A percentile compares a stretch with the other conserved stretches of the same genome.
phyloP scores from a whole-genome alignment of 2,113 vertebrate species.

The Tupaia tana region DNA sequence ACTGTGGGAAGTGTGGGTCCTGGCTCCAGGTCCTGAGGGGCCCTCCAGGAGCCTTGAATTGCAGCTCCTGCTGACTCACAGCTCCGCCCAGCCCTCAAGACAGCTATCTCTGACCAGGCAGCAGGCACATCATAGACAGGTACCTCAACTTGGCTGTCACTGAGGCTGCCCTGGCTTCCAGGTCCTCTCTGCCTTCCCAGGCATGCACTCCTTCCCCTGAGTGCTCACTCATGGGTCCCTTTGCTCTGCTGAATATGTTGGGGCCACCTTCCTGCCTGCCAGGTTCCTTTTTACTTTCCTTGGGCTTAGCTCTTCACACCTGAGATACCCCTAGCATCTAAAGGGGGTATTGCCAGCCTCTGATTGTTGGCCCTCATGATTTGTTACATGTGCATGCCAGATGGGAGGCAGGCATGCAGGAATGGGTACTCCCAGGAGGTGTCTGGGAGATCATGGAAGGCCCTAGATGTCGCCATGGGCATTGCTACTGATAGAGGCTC shows the following conservation, averaged over 20 bases:
- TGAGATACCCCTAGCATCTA: fast-evolving
- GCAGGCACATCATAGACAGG: background rate
- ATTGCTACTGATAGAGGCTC: background rate
- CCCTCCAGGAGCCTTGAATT: no score
- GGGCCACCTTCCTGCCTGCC: no score
- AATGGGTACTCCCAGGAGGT: no score
- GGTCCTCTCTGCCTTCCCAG: background rate
- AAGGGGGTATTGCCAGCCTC: fast-evolving
- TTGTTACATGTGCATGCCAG: fast-evolving
- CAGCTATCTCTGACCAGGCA: background rate
- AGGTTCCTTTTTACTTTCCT: fast-evolving
- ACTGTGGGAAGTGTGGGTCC: background rate
- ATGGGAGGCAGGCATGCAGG: no score
- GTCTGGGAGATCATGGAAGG: background rate
- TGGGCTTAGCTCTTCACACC: background rate
- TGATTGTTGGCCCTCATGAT: background rate
- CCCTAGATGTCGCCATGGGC: background rate
- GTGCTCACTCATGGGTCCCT: no score
- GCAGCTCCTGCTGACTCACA: background rate
- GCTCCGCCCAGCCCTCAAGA: background rate
- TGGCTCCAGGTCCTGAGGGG: background rate
- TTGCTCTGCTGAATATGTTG: background rate
- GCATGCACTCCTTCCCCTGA: background rate
- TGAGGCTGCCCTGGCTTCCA: background rate
- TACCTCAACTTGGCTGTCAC: background rate